Conservation (phyloP, 2,888 invertebrate species). For the Salpingus planirostris region DNA sequence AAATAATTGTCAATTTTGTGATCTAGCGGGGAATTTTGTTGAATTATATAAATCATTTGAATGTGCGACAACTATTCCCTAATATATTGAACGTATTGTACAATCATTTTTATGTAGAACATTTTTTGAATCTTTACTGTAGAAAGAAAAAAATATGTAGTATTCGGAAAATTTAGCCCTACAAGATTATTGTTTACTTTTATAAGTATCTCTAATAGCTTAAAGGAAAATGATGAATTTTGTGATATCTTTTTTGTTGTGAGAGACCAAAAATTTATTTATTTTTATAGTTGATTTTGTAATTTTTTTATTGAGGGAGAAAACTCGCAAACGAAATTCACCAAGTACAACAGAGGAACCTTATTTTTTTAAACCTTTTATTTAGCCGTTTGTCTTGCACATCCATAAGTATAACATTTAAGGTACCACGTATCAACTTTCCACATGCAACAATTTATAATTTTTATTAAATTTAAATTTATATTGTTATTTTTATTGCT, state of each 20-base stretch:
- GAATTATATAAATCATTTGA: too few species aligned
- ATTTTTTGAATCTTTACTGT: conserved; percentile 25
- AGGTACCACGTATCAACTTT: too few species aligned
- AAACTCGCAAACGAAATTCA: not conserved
- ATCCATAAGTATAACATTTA: too few species aligned
- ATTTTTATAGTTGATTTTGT: conserved; percentile 10
- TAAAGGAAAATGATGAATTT: conserved; percentile 4
- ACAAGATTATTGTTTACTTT: not conserved
- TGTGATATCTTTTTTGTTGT: conserved; percentile 12
- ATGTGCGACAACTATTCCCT: conserved; percentile 4
- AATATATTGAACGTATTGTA: conserved; percentile 14
- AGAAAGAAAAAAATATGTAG: conserved; percentile 5
- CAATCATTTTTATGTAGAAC: conserved; percentile 27
- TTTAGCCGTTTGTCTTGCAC: too few species aligned
- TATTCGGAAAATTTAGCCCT: not conserved
- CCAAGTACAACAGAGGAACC: not conserved
- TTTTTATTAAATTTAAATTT: too few species aligned
- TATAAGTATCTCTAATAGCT: conserved; percentile 2
- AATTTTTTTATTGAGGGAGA: conserved; percentile 7
- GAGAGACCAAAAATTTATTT: conserved; percentile 14
- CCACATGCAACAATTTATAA: too few species aligned
- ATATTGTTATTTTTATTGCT: too few species aligned
- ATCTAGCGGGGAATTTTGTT: too few species aligned
- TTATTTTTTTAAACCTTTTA: conserved; percentile 10
- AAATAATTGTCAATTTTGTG: conserved; percentile 7